Conservation (phyloP, 2,888 invertebrate species). For the Drosophila pegasa region DNA sequence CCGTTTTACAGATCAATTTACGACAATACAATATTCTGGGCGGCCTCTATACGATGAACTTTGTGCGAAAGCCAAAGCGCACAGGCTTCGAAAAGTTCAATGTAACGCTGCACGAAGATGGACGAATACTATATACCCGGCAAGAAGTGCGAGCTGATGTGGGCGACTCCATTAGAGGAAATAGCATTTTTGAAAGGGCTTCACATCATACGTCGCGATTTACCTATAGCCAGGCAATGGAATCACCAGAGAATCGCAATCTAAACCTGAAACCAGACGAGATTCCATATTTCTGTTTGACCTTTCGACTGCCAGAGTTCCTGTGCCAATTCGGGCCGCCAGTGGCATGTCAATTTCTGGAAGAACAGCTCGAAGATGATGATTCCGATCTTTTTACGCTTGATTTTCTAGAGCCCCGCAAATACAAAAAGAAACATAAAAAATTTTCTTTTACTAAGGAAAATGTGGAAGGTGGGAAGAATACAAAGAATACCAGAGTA, state of each 20-base stretch:
- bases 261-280: conserved; percentile 35
- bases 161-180: neutral
- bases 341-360: conserved; percentile 75
- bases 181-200: neutral
- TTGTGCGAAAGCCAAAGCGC: conserved; percentile 72
- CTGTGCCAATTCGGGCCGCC: conserved; percentile 79
- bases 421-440: neutral
- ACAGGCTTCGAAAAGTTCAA: conserved; percentile 66
- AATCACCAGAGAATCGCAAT: neutral
- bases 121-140: conserved; percentile 42
- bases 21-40: conserved; percentile 77
- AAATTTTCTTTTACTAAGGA: fast-evolving
- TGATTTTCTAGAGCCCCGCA: neutral
- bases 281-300: conserved; percentile 70
- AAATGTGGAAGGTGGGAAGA: neutral
- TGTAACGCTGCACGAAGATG: conserved; percentile 70
- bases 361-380: conserved; percentile 47
- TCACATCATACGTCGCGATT: neutral
- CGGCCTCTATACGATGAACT: conserved; percentile 76
- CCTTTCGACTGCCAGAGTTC: conserved; percentile 68
- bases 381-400: neutral
- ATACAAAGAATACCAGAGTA: neutral
- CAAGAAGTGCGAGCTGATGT: conserved; percentile 26
- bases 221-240: neutral
- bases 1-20: conserved; percentile 76